Evolutionary conservation across 2,888 invertebrate species (phyloP).

Genomic region (Pristionchus fissidentatus): DNA sequence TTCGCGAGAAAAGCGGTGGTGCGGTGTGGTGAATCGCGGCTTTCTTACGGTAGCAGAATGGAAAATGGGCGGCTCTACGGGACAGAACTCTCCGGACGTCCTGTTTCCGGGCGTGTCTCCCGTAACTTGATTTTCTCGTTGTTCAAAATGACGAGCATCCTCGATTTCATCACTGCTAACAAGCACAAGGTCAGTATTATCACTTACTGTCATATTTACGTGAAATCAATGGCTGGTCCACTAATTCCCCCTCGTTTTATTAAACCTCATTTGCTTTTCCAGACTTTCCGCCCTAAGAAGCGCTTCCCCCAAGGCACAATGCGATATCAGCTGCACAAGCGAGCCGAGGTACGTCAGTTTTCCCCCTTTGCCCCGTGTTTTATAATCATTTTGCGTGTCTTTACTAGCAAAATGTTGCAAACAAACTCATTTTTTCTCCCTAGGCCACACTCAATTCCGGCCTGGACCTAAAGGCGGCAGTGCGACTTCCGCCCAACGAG

Average conservation of each 20-base stretch:
- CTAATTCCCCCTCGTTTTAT: neutral
- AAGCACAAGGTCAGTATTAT: conserved; percentile 71
- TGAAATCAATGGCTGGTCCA: neutral
- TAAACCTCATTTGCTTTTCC: conserved; percentile 53
- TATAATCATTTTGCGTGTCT: neutral
- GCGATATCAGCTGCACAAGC: conserved; percentile 89
- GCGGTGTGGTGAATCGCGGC: conserved; percentile 12
- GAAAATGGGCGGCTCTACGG: conserved; percentile 35
- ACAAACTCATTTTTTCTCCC: neutral
- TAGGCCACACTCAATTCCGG: conserved; percentile 90
- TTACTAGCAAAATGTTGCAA: no score
- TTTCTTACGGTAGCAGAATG: neutral
- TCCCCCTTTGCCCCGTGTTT: neutral
- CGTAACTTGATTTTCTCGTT: conserved; percentile 28
- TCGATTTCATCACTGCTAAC: conserved; percentile 74
- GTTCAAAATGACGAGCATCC: conserved; percentile 66
- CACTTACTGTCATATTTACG: neutral
- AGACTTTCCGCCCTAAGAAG: conserved; percentile 93
- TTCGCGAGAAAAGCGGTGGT: neutral
- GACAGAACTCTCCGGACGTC: neutral
- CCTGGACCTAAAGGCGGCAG: conserved; percentile 86
- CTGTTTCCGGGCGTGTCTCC: conserved; percentile 15
- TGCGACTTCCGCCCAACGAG: conserved; percentile 86
- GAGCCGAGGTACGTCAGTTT: conserved; percentile 80
- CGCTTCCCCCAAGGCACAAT: conserved; percentile 89